phyloP scores from a whole-genome alignment of 2,797 vertebrate genomes.

The Todus mexicanus region DNA sequence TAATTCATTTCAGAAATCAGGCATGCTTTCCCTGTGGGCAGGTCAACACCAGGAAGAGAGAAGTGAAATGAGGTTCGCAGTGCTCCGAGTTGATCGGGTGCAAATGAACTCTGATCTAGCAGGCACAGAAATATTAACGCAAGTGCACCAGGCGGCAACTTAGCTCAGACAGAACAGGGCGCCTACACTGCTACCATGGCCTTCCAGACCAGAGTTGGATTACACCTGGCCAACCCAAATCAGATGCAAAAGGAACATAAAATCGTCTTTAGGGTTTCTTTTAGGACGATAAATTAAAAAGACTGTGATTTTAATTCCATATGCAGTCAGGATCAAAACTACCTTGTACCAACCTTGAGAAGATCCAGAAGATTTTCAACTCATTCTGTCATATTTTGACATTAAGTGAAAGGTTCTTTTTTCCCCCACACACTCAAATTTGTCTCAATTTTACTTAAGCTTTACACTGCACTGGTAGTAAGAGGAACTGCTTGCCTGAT shows the following conservation, averaged over 20 bases:
- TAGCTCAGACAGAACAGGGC: not conserved
- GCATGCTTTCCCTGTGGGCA: not conserved
- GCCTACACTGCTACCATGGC: accelerated
- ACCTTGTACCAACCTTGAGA: not conserved
- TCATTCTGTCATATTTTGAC: not conserved
- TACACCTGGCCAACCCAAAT: not conserved
- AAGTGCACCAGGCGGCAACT: not conserved
- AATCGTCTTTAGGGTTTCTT: not conserved
- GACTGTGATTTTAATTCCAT: not conserved
- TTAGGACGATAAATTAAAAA: not conserved
- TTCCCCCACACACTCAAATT: not conserved
- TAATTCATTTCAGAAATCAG: not conserved
- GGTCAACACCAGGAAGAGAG: not conserved
- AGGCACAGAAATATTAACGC: accelerated
- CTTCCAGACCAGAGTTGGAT: not conserved
- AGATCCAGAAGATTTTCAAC: not conserved
- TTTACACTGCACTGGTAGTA: not conserved
- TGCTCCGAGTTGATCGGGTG: too few relatives aligned
- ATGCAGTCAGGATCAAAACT: not conserved
- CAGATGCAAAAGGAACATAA: not conserved
- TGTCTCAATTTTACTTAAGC: not conserved
- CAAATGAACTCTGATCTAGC: not conserved
- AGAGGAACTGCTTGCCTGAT: not conserved
- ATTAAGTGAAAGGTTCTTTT: not conserved
- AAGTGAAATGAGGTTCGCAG: not conserved